These are phyloP conservation scores for Sebastes matsubarae DNA, from an alignment of 2,797 vertebrate genomes.

Conservation along the genomic window DNA sequence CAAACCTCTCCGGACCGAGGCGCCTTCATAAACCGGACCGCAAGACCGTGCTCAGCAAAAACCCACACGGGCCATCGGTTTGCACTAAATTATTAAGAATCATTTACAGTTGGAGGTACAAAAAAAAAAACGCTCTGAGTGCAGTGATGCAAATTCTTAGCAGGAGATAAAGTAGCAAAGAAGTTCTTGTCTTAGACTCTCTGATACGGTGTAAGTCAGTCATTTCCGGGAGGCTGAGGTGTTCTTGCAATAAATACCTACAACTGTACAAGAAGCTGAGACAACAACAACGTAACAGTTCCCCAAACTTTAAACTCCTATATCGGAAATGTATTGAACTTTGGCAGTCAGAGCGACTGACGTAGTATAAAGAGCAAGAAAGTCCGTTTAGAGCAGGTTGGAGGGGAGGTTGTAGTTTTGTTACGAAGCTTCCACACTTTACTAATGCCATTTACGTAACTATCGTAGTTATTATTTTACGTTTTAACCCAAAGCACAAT, in stretches of 20 bases:
- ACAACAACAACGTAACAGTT: neutral
- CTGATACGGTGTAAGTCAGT: neutral
- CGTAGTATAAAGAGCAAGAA: neutral
- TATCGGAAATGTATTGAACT: neutral
- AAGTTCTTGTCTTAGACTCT: neutral
- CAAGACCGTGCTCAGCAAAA: conserved; percentile 47
- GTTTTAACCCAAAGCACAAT: neutral
- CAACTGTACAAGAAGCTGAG: neutral
- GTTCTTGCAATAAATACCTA: neutral
- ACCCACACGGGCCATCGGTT: neutral
- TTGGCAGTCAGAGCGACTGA: neutral
- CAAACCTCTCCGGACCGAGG: conserved; percentile 10
- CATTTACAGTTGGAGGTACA: conserved; percentile 23
- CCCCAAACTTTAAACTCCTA: neutral
- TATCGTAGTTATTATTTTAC: too few species aligned
- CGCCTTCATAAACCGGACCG: conserved; percentile 5
- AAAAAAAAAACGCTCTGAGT: neutral
- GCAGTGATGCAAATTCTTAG: conserved; percentile 9
- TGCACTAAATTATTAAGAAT: conserved; percentile 55
- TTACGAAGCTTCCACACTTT: fast-evolving
- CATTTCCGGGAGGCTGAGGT: neutral
- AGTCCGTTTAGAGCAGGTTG: neutral
- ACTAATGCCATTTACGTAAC: neutral
- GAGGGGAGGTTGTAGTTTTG: neutral
- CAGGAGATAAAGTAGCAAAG: neutral